Percentiles rank a stretch among this genome's conserved stretches.
Evolutionary conservation across 1,140 invertebrate genomes (phyloP).

Genomic region (Batillaria attramentaria): DNA sequence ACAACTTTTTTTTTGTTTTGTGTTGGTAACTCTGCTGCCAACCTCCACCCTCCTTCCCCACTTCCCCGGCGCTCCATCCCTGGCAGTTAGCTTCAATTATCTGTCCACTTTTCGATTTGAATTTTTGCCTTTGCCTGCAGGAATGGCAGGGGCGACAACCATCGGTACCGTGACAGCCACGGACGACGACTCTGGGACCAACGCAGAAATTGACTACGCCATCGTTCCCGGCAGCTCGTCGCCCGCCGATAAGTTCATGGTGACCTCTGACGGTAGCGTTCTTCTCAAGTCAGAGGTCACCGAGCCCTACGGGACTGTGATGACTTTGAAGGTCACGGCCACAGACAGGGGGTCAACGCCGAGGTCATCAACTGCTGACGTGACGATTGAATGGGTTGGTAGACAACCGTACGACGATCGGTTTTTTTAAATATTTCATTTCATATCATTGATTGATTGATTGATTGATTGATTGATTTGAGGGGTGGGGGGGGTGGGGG

Average conservation of each 20-base stretch:
- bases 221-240: not conserved
- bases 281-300: not conserved
- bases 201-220: not conserved
- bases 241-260: not conserved
- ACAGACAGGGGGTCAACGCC: slow-evolving; percentile 3
- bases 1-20: no score
- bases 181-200: not conserved
- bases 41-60: no score
- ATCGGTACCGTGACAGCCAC: not conserved
- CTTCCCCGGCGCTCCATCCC: no score
- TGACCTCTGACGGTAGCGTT: not conserved
- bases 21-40: no score
- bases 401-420: not conserved
- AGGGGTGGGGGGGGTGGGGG: no score
- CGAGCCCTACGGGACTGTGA: not conserved
- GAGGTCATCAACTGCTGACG: not conserved
- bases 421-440: no score
- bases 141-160: not conserved
- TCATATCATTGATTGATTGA: no score
- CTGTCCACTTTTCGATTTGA: no score
- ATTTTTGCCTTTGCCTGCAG: not conserved
- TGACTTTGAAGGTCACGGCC: slow-evolving; percentile 3
- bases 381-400: slow-evolving; percentile 14
- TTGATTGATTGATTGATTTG: no score
- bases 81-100: no score